phyloP scores from a whole-genome alignment of 1,140 invertebrate genomes.

The Aphelenchoides fujianensis region DNA sequence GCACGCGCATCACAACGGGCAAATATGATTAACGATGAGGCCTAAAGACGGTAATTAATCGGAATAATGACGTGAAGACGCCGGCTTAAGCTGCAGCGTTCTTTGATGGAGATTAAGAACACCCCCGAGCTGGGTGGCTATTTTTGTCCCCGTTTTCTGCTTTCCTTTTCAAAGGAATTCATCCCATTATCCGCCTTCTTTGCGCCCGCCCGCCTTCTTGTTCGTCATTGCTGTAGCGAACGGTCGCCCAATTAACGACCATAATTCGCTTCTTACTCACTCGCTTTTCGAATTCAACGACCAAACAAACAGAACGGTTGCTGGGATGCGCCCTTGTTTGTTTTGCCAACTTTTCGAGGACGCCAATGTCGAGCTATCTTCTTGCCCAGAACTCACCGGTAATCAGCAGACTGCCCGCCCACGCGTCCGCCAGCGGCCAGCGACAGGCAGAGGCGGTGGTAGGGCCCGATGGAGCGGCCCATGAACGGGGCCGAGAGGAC shows the following conservation, averaged over 20 bases:
- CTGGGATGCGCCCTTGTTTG: too few relatives aligned
- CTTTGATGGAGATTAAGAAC: too few relatives aligned
- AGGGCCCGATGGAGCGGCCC: constrained; percentile 40
- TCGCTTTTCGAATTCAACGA: not conserved
- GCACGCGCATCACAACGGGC: constrained; percentile 43
- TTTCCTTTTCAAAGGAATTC: too few relatives aligned
- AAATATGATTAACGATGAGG: constrained; percentile 51
- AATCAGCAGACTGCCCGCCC: constrained; percentile 48
- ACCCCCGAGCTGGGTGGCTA: too few relatives aligned
- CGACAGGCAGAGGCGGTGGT: constrained; percentile 47
- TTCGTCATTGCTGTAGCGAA: too few relatives aligned
- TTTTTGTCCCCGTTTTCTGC: not conserved
- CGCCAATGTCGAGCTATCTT: too few relatives aligned
- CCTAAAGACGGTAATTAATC: constrained; percentile 37
- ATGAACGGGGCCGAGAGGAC: constrained; percentile 41
- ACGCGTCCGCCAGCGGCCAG: constrained; percentile 50
- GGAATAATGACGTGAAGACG: too few relatives aligned
- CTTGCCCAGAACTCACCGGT: constrained; percentile 30
- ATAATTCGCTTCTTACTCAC: constrained; percentile 20
- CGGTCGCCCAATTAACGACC: not conserved
- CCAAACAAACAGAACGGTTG: too few relatives aligned
- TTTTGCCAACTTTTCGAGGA: constrained; percentile 19
- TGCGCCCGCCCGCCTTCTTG: too few relatives aligned
- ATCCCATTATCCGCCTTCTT: too few relatives aligned
- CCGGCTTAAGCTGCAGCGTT: too few relatives aligned